These are phyloP conservation scores for Phocoena phocoena DNA, from an alignment of 2,113 vertebrate species.

Conservation along the genomic window DNA sequence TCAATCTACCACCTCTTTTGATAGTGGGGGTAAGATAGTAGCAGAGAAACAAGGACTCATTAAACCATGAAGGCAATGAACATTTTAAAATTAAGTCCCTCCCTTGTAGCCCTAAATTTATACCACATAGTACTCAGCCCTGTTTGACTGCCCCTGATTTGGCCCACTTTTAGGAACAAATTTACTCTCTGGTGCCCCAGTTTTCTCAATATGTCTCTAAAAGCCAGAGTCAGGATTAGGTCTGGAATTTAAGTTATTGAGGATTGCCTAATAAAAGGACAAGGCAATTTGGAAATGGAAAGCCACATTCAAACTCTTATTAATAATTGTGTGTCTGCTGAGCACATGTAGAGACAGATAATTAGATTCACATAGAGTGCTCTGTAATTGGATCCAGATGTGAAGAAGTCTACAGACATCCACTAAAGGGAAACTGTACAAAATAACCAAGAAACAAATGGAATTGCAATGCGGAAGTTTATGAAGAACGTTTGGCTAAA, in stretches of 20 bases:
- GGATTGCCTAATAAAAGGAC: slow-evolving; percentile 64
- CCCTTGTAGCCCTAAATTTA: not conserved
- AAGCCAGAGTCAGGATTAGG: slow-evolving; percentile 44
- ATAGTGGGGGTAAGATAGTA: not conserved
- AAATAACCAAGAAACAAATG: slow-evolving; percentile 62
- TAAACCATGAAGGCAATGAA: not conserved
- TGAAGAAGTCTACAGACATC: slow-evolving; percentile 57
- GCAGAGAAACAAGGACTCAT: not conserved
- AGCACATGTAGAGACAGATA: slow-evolving; percentile 80
- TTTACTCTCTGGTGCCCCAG: slow-evolving; percentile 30
- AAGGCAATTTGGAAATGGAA: slow-evolving; percentile 70
- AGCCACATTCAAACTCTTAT: slow-evolving; percentile 68
- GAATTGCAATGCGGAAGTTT: slow-evolving; percentile 63
- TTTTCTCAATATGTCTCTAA: slow-evolving; percentile 56
- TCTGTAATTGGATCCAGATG: slow-evolving; percentile 73
- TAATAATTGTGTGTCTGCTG: slow-evolving; percentile 78
- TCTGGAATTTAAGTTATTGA: slow-evolving; percentile 68
- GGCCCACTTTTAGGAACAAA: slow-evolving; percentile 24
- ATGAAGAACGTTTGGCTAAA: slow-evolving; percentile 60
- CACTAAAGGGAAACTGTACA: slow-evolving; percentile 57
- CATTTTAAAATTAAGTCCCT: not conserved
- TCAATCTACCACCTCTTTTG: not conserved
- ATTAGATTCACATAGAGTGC: slow-evolving; percentile 76
- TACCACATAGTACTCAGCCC: not conserved
- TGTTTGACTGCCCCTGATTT: not conserved